Evolutionary conservation across 2,113 vertebrate genomes (phyloP), one percentile per base, ranked within the genome.

Genomic region (Ibidorhyncha struthersii): DNA sequence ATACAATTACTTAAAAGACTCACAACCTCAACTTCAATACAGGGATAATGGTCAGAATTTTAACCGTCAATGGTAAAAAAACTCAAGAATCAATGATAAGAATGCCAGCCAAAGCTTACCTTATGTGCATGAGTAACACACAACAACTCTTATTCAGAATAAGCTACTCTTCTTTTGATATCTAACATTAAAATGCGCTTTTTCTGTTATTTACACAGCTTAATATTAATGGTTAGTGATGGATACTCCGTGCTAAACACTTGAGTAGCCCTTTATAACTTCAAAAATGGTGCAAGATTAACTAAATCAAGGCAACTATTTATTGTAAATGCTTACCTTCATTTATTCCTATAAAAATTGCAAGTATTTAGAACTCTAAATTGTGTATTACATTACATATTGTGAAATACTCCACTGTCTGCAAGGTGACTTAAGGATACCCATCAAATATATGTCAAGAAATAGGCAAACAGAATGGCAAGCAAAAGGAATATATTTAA

Each of bases 381-480:
- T 63, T 32, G 72, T 3, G 3, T 38, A 30, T 58, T 58, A 52
- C 7, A 8, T 26, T 69, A 56, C 26, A 52, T 53, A n/a, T 29
- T 53, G 19, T 52, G 3, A 92, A 96, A 89, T 21, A 21, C 10
- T 62, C 15, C 32, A 34, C 25, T 86, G 14, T 47, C 40, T 80
- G 27, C 53, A 77, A 80, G 27, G n/a, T 62, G 74, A 53, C 29
- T 34, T 52, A 74, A 78, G 79, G 21, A 70, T 7, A 70, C 8
- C 26, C 27, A 41, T 50, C 41, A 78, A 83, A 70, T 7, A 38
- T 3, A 23, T 17, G 26, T 34, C 49, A 76, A 9, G 3, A 90
- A 92, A 67, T 1, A 87, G 27, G 50, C 0, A 0, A 77, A 45
- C 0, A 81, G 63, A 65, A 63, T 12, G 7, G 29, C 41, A 92